Evolutionary conservation across 1,140 invertebrate species (phyloP), one percentile per base, ranked within the genome.

Genomic region (Papilio glaucus): DNA sequence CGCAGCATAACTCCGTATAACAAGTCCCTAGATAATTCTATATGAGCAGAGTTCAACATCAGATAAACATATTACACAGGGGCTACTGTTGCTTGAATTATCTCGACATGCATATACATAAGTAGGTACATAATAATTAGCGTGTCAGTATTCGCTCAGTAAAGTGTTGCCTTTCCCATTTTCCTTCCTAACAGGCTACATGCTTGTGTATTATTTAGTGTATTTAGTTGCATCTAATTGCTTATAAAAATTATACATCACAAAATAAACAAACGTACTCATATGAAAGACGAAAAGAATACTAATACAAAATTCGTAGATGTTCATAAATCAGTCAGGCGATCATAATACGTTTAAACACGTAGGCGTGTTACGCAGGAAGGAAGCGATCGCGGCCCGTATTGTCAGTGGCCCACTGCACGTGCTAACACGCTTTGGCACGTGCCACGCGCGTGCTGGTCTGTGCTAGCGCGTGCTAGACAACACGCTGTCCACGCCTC

Each of bases 321-420:
- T 78, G 73, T 77, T 73, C 60, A 18, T 71, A 75, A 83, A 70
- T 72, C 75, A 82, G 21, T 75, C 53, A 75, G 68, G 76, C 78
- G 74, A 76, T 78, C 60, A 80, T 86, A 85, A 87, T 78, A 61
- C 71, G 72, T 69, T 87, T 83, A 84, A 84, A 86, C 76, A 81
- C 42, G 80, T 82, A 80, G 83, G 79, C 81, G 78, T 80, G 69
- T 75, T 18, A 73, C 39, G 65, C 69, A 81, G 82, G 82, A 85
- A 84, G 85, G 82, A 85, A 84, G 76, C 80, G 75, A 75, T 79
- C 72, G 61, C 24, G 49, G 49, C 49, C 12, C 49, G 49, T 24
- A 57, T 57, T 57, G 49, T 57, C 21, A 57, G 9, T 57, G 18
- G 4, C 24, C 49, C 18, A 10, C 24, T 24, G 13, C 39, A 41